Evolutionary conservation across 2,888 invertebrate species (phyloP).

Genomic region (Pammene fasciana): DNA sequence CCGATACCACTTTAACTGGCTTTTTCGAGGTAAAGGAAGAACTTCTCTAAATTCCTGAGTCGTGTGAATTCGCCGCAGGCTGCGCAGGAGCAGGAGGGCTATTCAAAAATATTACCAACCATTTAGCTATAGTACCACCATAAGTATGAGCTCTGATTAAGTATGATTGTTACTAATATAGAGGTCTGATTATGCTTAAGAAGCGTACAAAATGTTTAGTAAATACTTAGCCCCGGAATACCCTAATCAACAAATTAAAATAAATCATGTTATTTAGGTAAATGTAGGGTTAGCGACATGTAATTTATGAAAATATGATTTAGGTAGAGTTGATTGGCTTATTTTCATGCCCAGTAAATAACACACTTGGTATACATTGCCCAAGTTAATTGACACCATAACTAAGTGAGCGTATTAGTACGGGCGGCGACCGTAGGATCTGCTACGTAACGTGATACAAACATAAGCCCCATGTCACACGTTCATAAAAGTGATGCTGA

Average conservation of each 20-base stretch:
- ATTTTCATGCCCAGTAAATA: too few relatives aligned
- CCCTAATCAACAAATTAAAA: constrained; percentile 33
- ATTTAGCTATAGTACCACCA: background rate
- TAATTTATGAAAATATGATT: background rate
- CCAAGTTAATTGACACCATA: too few relatives aligned
- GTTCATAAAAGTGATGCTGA: too few relatives aligned
- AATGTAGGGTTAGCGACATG: constrained; percentile 27
- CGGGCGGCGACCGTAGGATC: too few relatives aligned
- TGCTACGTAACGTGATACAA: too few relatives aligned
- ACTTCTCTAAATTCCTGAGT: background rate
- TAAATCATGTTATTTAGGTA: constrained; percentile 32
- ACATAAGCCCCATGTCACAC: too few relatives aligned
- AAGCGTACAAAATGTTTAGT: background rate
- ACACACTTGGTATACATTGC: too few relatives aligned
- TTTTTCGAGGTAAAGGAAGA: background rate
- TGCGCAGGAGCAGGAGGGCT: constrained; percentile 4
- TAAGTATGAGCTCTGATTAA: background rate
- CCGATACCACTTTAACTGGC: background rate
- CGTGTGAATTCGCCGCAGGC: constrained; percentile 25
- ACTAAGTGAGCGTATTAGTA: too few relatives aligned
- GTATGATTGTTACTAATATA: background rate
- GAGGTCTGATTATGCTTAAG: background rate
- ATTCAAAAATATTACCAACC: background rate
- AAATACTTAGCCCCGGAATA: constrained; percentile 19
- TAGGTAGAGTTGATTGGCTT: background rate